Percentiles rank a stretch among this genome's conserved stretches.
These are phyloP conservation scores for Alauda arvensis DNA, from an alignment of 2,797 vertebrate genomes.

Conservation along the genomic window DNA sequence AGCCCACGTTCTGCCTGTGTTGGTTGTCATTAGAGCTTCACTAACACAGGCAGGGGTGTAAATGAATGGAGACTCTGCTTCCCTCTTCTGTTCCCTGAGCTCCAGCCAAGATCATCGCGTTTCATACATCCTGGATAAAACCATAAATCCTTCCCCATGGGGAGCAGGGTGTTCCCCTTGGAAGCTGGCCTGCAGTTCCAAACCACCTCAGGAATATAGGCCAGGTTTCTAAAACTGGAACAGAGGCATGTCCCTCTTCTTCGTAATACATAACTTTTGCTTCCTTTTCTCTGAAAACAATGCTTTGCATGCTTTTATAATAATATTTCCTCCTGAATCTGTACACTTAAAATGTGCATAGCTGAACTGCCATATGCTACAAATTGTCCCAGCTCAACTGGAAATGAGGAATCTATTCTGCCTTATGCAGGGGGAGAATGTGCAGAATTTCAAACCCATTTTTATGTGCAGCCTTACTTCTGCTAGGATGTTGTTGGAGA, in stretches of 20 bases:
- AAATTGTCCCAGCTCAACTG: background rate
- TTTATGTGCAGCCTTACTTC: background rate
- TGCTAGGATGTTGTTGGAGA: background rate
- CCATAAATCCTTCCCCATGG: constrained; percentile 25
- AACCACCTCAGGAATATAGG: background rate
- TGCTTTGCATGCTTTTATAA: background rate
- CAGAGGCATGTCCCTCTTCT: background rate
- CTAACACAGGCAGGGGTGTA: constrained; percentile 6
- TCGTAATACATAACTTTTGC: background rate
- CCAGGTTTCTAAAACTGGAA: constrained; percentile 14
- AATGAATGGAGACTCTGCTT: background rate
- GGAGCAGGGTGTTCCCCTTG: constrained; percentile 39
- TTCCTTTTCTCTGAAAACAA: constrained; percentile 1
- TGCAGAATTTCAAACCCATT: background rate
- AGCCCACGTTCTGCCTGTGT: background rate
- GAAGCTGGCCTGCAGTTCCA: background rate
- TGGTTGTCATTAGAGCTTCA: background rate
- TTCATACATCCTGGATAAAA: constrained; percentile 39
- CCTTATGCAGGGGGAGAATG: background rate
- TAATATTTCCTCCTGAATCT: background rate
- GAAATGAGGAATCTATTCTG: background rate
- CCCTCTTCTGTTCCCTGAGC: constrained; percentile 5
- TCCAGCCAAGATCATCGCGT: background rate
- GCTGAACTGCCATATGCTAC: background rate
- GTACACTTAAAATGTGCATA: background rate